Base-by-base conservation (phyloP, 2,797 vertebrate genomes). In the Heteromormyrus szaboi region DNA sequence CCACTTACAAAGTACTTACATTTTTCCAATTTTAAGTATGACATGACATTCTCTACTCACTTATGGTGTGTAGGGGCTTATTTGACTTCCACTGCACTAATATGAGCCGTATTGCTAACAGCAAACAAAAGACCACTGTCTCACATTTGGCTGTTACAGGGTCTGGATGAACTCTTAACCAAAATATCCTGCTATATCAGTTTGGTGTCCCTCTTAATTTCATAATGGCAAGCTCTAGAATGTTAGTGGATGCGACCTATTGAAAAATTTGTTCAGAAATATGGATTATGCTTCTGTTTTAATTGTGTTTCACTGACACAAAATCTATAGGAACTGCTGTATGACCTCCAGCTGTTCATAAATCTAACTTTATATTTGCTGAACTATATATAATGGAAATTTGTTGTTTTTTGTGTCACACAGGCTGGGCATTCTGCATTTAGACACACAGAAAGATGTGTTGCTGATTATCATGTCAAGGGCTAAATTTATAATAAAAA, bases 291-390 rank as follows among this genome's bases (percentile, higher is more conserved):
- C 54, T 87, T 46, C 29, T 8, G 8, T 22, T 87, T 62, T 65
- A 25, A 65, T 62, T 62, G 54, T 37, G 53, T 59, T 33, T 87
- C 54, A 56, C 85, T 17, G 86, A 87, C 54, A 46, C 6, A 46
- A 59, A 87, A 87, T 87, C 86, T 62, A 41, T 87, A 68, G 29
- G 29, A 41, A 9, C 51, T 44, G 86, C 59, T 25, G 41, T 65
- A 8, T 62, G 37, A 62, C 86, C 86, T 87, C n/a, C 56, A 62
- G 85, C 7, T 44, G 17, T 87, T 87, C 53, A 37, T 50, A 53
- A 25, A 37, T 29, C n/a, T n/a, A n/a, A 41, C 85, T 87, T 87
- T 87, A 62, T 87, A 54, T 62, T 65, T 62, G 54, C 86, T 87
- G 56, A 44, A 37, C 19, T 25, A 14, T 51, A 46, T 65, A 87